A percentile compares a stretch with the other conserved stretches of the same genome.
Evolutionary conservation across 2,113 vertebrate genomes (phyloP).

Genomic region (Propithecus coquereli): DNA sequence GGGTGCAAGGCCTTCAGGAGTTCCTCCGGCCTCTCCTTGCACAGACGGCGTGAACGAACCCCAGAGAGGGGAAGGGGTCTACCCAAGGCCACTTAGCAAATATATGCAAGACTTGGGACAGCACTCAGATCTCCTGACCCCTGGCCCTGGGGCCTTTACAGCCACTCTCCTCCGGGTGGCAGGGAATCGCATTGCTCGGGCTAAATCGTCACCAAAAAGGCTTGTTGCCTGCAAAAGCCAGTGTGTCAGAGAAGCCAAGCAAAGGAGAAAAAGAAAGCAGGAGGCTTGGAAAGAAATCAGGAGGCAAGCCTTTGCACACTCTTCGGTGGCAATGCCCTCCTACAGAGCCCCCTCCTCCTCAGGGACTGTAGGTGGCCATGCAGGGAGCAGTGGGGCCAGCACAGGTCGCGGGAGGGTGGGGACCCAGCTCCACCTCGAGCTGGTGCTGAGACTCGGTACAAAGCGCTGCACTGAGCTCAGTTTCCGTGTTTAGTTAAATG

Average conservation of each 20-base stretch:
- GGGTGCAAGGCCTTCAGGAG: neutral
- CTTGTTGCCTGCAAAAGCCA: neutral
- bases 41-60: neutral
- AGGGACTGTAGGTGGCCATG: neutral
- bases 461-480: neutral
- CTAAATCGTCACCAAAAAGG: neutral
- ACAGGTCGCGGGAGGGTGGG: neutral
- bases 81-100: neutral
- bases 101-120: neutral
- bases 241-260: neutral
- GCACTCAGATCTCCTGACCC: neutral
- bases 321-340: neutral
- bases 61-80: neutral
- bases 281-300: neutral
- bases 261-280: neutral
- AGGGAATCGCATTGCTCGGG: neutral
- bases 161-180: neutral
- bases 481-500: neutral
- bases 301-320: neutral
- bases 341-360: no score
- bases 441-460: neutral
- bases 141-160: no score
- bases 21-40: neutral
- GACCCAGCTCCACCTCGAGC: rapidly evolving
- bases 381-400: neutral